These are phyloP conservation scores for Perca fluviatilis DNA, from an alignment of 2,113 vertebrate genomes.

Conservation along the genomic window DNA sequence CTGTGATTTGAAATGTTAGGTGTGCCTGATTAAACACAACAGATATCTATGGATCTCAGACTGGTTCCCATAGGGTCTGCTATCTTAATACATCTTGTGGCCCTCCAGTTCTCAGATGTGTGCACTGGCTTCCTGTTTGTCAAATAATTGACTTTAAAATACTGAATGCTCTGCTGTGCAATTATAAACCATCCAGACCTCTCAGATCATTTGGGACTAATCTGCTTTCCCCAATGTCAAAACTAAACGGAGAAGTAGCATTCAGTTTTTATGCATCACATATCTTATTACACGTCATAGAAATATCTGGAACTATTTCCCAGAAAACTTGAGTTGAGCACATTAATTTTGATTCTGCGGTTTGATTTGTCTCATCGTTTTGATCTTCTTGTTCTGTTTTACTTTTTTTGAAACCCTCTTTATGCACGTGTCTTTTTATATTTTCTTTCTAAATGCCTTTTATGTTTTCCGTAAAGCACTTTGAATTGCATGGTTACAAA, in stretches of 20 bases:
- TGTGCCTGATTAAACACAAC: too few species aligned
- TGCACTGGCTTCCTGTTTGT: not conserved
- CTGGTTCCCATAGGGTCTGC: not conserved
- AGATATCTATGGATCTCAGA: slow-evolving; percentile 1
- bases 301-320: not conserved
- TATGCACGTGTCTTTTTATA: not conserved
- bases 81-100: not conserved
- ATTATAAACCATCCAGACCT: not conserved
- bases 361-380: not conserved
- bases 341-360: not conserved
- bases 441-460: not conserved
- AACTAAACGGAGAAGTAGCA: not conserved
- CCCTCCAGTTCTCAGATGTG: not conserved
- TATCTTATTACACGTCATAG: not conserved
- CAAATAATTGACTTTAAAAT: not conserved
- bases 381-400: not conserved
- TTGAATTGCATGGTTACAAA: not conserved
- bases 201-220: not conserved
- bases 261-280: not conserved
- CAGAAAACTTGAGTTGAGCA: not conserved
- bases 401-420: not conserved
- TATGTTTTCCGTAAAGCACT: not conserved
- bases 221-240: not conserved
- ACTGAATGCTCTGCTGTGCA: not conserved
- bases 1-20: slow-evolving; percentile 17